phyloP scores from a whole-genome alignment of 2,797 vertebrate species.

The Pseudomugil gertrudae region DNA sequence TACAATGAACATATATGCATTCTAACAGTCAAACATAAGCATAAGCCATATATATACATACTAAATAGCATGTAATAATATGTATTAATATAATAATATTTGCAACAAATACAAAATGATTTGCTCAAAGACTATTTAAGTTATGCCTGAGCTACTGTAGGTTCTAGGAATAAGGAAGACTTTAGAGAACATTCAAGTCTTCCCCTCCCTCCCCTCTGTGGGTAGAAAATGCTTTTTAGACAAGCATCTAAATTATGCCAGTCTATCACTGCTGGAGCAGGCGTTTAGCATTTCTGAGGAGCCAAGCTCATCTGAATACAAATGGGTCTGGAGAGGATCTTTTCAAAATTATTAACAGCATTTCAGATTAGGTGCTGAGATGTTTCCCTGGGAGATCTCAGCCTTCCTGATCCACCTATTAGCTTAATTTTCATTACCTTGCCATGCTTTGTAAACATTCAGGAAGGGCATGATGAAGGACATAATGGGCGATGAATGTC shows the following conservation, averaged over 20 bases:
- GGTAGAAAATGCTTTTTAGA: slow-evolving; percentile 33
- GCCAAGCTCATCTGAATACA: slow-evolving; percentile 38
- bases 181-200: slow-evolving; percentile 20
- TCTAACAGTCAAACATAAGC: too few relatives aligned
- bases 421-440: neutral
- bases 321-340: slow-evolving; percentile 14
- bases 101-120: slow-evolving; percentile 31
- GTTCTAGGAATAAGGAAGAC: slow-evolving; percentile 15
- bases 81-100: too few relatives aligned
- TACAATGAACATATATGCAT: too few relatives aligned
- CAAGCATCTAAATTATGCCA: slow-evolving; percentile 41
- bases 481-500: slow-evolving; percentile 1
- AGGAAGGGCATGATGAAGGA: neutral
- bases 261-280: slow-evolving; percentile 14
- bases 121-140: slow-evolving; percentile 19
- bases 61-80: slow-evolving; percentile 12
- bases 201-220: slow-evolving; percentile 3
- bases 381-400: neutral
- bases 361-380: slow-evolving; percentile 12
- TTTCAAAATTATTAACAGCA: neutral
- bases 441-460: neutral
- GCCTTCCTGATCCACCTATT: neutral
- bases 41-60: too few relatives aligned
- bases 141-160: slow-evolving; percentile 28
- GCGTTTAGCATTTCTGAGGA: slow-evolving; percentile 37